A percentile compares a stretch with the other conserved stretches of the same genome.
Evolutionary conservation across 30 jellyfish, hydroid and myxozoan genomes (phyloP).

Genomic region (Aurelia aurita): DNA sequence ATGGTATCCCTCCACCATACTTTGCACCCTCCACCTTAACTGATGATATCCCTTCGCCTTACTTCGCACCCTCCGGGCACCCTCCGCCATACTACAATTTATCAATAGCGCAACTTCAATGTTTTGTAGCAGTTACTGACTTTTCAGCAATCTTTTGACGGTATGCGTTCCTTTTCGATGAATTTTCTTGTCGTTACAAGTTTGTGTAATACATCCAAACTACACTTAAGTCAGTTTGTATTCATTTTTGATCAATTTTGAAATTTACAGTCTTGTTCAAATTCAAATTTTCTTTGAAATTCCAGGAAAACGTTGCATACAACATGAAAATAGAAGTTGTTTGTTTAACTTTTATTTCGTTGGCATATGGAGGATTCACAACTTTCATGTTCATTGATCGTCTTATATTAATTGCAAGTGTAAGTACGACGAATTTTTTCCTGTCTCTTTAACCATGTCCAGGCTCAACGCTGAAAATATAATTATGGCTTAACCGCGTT

Average conservation of each 20-base stretch:
- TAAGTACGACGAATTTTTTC: not conserved
- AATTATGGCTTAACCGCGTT: not conserved
- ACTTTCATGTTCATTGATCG: conserved; percentile 52
- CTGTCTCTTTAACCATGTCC: conserved; percentile 3
- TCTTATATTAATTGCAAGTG: conserved; percentile 40
- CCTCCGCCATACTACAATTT: too few relatives aligned
- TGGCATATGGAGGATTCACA: conserved; percentile 51
- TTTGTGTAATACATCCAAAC: too few relatives aligned
- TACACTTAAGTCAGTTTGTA: not conserved
- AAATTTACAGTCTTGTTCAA: not conserved
- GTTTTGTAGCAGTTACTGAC: too few relatives aligned
- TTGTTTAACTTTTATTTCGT: conserved; percentile 33
- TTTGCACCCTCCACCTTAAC: too few relatives aligned
- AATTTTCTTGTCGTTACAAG: too few relatives aligned
- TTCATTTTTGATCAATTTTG: not conserved
- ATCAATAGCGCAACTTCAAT: too few relatives aligned
- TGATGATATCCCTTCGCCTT: too few relatives aligned
- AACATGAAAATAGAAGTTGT: conserved; percentile 39
- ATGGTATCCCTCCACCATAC: too few relatives aligned
- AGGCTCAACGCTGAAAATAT: not conserved
- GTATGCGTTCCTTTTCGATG: too few relatives aligned
- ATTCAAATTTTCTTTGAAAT: too few relatives aligned
- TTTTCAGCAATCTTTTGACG: too few relatives aligned
- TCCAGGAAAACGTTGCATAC: not conserved
- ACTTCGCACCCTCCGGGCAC: too few relatives aligned